Evolutionary conservation across 2,888 invertebrate genomes (phyloP).

Genomic region (Lasioglossum oenotherae): DNA sequence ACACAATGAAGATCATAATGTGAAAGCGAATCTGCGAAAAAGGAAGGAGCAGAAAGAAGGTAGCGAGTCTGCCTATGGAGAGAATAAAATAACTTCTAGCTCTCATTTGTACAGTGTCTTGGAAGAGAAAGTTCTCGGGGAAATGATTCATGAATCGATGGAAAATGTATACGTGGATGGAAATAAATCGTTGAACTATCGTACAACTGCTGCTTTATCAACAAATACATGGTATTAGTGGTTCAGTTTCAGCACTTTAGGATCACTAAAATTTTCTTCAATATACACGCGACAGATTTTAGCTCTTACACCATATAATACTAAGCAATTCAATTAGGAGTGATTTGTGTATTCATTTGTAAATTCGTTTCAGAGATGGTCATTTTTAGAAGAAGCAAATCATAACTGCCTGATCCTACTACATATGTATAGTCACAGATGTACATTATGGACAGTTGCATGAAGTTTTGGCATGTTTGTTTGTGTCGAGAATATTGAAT

Average conservation of each 20-base stretch:
- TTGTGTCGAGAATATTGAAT: slow-evolving; percentile 49
- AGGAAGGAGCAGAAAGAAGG: slow-evolving; percentile 74
- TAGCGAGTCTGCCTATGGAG: slow-evolving; percentile 71
- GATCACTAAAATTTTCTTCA: slow-evolving; percentile 59
- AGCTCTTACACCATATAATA: slow-evolving; percentile 51
- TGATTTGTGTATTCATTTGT: slow-evolving; percentile 56
- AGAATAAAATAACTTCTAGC: slow-evolving; percentile 79
- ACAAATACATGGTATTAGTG: slow-evolving; percentile 74
- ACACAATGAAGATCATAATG: slow-evolving; percentile 66
- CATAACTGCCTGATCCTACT: slow-evolving; percentile 45
- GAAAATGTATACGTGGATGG: slow-evolving; percentile 77
- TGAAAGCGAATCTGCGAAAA: slow-evolving; percentile 64
- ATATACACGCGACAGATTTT: slow-evolving; percentile 54
- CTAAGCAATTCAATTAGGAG: slow-evolving; percentile 46
- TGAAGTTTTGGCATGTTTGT: slow-evolving; percentile 62
- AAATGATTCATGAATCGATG: slow-evolving; percentile 75
- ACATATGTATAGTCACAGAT: slow-evolving; percentile 40
- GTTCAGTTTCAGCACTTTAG: slow-evolving; percentile 68
- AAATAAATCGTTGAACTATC: slow-evolving; percentile 75
- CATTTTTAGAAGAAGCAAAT: slow-evolving; percentile 51
- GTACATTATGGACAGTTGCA: slow-evolving; percentile 60
- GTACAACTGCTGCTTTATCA: slow-evolving; percentile 75
- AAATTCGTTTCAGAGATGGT: slow-evolving; percentile 67
- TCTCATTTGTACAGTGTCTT: slow-evolving; percentile 83
- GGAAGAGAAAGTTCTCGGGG: slow-evolving; percentile 82